Conservation (phyloP, 1,140 invertebrate genomes). For the Aleiodes sp. region DNA sequence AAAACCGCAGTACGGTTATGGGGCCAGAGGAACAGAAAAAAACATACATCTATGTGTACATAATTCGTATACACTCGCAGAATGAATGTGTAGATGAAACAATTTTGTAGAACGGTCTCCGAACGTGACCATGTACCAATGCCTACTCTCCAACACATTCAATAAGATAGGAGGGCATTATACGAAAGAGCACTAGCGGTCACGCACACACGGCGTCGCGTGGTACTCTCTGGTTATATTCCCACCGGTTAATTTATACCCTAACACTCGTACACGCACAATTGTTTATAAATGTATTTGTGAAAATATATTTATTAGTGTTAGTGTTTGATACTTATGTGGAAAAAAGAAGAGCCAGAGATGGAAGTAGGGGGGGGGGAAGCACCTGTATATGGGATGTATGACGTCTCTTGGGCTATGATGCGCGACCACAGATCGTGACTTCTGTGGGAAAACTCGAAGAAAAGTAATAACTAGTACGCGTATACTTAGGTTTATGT, state of each 20-base stretch:
- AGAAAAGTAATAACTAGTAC: constrained; percentile 49
- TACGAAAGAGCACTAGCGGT: background rate
- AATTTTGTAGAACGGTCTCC: background rate
- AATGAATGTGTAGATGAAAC: background rate
- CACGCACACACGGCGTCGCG: background rate
- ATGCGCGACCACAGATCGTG: constrained; percentile 64
- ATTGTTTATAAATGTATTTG: background rate
- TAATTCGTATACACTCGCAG: background rate
- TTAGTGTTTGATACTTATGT: background rate
- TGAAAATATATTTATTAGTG: background rate
- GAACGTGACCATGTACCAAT: background rate
- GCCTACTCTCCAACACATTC: background rate
- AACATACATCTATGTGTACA: background rate
- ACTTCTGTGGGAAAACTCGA: constrained; percentile 63
- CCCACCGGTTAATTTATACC: constrained; percentile 58
- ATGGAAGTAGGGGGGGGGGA: background rate
- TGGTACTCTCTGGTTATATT: constrained; percentile 37
- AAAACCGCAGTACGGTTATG: constrained; percentile 59
- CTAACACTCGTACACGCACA: background rate
- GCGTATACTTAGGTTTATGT: constrained; percentile 15
- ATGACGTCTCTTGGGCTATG: constrained; percentile 47
- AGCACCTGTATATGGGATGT: background rate
- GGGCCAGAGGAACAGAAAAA: constrained; percentile 52
- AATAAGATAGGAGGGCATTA: constrained; percentile 2
- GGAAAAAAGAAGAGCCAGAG: too few species aligned